Percentiles rank a stretch among this genome's conserved stretches.
Evolutionary conservation across 1,140 invertebrate genomes (phyloP).

Genomic region (Hycleus cichorii): DNA sequence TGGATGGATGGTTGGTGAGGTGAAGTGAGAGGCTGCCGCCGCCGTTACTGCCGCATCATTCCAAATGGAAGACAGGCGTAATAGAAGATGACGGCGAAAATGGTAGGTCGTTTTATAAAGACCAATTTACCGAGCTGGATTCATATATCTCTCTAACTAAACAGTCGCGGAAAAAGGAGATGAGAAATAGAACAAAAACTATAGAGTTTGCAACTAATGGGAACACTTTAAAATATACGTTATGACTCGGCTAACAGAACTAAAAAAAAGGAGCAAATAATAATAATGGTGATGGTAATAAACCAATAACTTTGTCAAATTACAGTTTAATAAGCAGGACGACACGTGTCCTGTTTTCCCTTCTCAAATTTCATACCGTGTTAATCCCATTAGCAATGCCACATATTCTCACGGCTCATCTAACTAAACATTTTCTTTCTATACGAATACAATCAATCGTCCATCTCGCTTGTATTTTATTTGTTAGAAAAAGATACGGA

Average conservation of each 20-base stretch:
- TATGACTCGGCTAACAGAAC: neutral
- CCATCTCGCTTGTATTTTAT: neutral
- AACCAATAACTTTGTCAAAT: conserved; percentile 18
- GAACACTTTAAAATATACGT: too few relatives aligned
- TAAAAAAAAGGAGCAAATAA: neutral
- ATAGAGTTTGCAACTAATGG: too few relatives aligned
- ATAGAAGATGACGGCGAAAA: conserved; percentile 31
- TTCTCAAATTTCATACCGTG: conserved; percentile 21
- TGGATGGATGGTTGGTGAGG: conserved; percentile 2
- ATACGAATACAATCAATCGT: neutral
- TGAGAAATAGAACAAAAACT: neutral
- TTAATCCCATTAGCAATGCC: conserved; percentile 22
- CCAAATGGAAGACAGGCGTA: conserved; percentile 27
- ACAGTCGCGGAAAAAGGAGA: neutral
- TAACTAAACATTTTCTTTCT: conserved; percentile 4
- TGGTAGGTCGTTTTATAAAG: conserved; percentile 21
- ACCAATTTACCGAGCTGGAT: conserved; percentile 20
- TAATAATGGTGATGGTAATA: neutral
- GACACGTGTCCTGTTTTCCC: conserved; percentile 17
- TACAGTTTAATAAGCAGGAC: conserved; percentile 24
- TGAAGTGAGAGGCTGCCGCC: conserved; percentile 10
- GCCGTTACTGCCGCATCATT: neutral
- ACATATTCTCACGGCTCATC: conserved; percentile 24
- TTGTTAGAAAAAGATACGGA: neutral
- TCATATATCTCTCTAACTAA: conserved; percentile 16